These are phyloP conservation scores for Galaxea fascicularis DNA, from an alignment of 92 coral and sea anemone genomes.

Conservation along the genomic window DNA sequence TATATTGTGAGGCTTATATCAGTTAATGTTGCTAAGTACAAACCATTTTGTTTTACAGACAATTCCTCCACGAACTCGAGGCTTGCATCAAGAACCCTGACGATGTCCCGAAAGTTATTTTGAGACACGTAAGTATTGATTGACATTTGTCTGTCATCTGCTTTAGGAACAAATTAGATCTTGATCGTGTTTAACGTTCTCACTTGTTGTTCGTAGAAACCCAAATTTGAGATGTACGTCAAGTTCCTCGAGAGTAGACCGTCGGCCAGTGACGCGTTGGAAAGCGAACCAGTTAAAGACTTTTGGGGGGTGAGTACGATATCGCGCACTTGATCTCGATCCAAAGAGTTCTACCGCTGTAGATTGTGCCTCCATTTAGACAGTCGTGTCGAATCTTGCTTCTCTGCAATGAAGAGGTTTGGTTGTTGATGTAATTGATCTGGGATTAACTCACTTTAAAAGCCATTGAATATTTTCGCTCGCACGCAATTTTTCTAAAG, in stretches of 20 bases:
- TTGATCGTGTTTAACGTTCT: not conserved
- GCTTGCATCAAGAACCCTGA: constrained; percentile 89
- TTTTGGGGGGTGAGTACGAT: constrained; percentile 87
- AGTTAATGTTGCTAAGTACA: no score
- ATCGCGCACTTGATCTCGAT: no score
- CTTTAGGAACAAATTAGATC: no score
- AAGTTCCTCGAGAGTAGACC: constrained; percentile 90
- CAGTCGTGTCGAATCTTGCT: no score
- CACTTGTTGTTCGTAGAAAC: constrained; percentile 63
- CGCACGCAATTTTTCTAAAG: no score
- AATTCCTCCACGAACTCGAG: constrained; percentile 90
- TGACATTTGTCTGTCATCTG: not conserved
- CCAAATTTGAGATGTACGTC: constrained; percentile 79
- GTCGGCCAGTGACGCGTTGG: constrained; percentile 74
- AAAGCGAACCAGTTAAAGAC: constrained; percentile 67
- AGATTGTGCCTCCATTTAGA: no score
- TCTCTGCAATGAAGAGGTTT: no score
- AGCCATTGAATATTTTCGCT: no score
- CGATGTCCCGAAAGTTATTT: constrained; percentile 79
- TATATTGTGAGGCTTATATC: no score
- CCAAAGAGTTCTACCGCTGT: no score
- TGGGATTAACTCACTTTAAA: no score
- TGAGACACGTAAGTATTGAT: constrained; percentile 79
- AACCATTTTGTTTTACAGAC: constrained; percentile 32
- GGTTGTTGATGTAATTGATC: no score